These are phyloP conservation scores for Uria lomvia DNA, from an alignment of 2,113 vertebrate genomes.

Conservation along the genomic window DNA sequence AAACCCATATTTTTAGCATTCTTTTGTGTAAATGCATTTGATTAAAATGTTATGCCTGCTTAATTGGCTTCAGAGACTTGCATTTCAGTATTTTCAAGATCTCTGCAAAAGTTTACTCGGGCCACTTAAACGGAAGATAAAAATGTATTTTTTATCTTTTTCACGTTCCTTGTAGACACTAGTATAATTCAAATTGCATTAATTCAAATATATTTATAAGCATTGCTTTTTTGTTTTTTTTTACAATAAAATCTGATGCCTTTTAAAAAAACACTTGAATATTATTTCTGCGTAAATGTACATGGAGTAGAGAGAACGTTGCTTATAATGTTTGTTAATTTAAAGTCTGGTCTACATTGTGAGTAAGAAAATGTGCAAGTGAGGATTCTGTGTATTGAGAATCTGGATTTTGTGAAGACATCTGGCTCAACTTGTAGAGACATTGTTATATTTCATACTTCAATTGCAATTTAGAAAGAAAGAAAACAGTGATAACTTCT, in stretches of 20 bases:
- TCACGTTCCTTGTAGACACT: not conserved
- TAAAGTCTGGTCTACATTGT: not conserved
- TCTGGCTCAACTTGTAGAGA: not conserved
- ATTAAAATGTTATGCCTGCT: not conserved
- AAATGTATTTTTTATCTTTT: accelerated
- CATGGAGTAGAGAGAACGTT: not conserved
- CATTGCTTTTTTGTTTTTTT: not conserved
- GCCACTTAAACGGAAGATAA: not conserved
- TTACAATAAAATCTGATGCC: not conserved
- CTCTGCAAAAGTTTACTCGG: not conserved
- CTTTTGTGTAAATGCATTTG: not conserved
- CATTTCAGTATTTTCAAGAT: not conserved
- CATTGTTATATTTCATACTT: not conserved
- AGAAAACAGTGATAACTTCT: not conserved
- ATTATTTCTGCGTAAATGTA: not conserved
- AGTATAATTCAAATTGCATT: not conserved
- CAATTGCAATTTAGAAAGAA: not conserved
- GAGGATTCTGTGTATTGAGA: not conserved
- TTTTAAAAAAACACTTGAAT: not conserved
- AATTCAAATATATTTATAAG: not conserved
- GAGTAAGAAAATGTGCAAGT: not conserved
- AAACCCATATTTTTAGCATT: not conserved
- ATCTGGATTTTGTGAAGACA: not conserved
- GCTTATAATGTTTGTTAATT: not conserved
- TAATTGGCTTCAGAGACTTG: not conserved